A percentile compares a stretch with the other conserved stretches of the same genome.
Conservation (phyloP, 2,797 vertebrate species). For the Schizothorax lantsangensis region DNA sequence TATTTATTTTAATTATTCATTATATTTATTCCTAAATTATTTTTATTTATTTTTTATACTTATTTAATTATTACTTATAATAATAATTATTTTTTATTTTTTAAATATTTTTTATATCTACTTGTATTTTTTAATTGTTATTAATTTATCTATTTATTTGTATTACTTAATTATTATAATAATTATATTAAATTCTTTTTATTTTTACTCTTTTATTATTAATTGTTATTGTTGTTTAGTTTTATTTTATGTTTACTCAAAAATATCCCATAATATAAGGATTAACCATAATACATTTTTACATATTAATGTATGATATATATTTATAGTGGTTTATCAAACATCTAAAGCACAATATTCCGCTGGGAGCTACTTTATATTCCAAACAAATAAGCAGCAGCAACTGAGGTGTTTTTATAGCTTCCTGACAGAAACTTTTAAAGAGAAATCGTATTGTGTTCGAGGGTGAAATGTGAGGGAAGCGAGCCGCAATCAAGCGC, state of each 20-base stretch:
- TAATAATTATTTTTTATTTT: not conserved
- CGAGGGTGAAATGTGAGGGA: constrained; percentile 74
- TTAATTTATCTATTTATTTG: not conserved
- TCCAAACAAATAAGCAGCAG: constrained; percentile 45
- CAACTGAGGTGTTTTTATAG: constrained; percentile 78
- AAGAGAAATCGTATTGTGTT: constrained; percentile 74
- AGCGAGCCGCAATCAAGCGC: constrained; percentile 77
- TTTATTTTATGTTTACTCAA: not conserved
- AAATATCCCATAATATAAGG: not conserved
- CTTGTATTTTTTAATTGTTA: not conserved
- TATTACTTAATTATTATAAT: not conserved
- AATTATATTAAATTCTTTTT: not conserved
- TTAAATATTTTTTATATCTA: not conserved
- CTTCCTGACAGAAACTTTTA: constrained; percentile 78
- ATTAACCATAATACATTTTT: not conserved
- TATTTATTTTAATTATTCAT: not conserved
- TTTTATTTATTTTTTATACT: not conserved
- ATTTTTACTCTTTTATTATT: not conserved
- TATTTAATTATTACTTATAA: not conserved
- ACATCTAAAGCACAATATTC: constrained; percentile 34
- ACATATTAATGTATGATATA: not conserved
- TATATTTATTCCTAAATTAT: not conserved
- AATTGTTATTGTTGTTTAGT: not conserved
- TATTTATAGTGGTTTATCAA: not conserved
- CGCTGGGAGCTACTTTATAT: constrained; percentile 17